Evolutionary conservation across 2,113 vertebrate species (phyloP).

Genomic region (Odobenus rosmarus): DNA sequence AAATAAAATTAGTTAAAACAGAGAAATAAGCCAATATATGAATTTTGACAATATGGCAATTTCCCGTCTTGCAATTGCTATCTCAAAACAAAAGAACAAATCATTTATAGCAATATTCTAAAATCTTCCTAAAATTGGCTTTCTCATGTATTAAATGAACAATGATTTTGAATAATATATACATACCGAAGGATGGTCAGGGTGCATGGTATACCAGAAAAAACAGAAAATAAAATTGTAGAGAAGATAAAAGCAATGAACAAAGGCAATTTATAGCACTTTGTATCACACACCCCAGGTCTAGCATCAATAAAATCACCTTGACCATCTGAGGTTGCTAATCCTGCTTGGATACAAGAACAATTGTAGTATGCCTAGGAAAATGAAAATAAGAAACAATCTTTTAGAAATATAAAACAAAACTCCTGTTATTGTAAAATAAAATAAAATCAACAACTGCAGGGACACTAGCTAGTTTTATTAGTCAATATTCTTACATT

Average conservation of each 20-base stretch:
- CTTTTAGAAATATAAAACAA: constrained; percentile 35
- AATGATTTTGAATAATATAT: background rate
- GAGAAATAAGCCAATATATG: background rate
- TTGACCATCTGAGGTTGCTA: background rate
- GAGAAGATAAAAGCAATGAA: constrained; percentile 85
- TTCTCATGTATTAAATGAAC: background rate
- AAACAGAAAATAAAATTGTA: constrained; percentile 83
- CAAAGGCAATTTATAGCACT: constrained; percentile 83
- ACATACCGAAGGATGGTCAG: constrained; percentile 85
- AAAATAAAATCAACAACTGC: constrained; percentile 10
- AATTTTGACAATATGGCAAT: background rate
- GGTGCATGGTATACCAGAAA: constrained; percentile 81
- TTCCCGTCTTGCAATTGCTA: background rate
- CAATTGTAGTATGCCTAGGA: constrained; percentile 85
- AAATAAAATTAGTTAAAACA: constrained; percentile 15
- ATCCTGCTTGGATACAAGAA: constrained; percentile 82
- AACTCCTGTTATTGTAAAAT: background rate
- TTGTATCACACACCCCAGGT: constrained; percentile 82
- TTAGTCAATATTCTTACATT: background rate
- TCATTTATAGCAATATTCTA: background rate
- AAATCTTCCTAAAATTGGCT: constrained; percentile 33
- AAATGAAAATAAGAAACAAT: constrained; percentile 42
- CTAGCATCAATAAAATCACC: constrained; percentile 75
- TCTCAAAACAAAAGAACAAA: background rate
- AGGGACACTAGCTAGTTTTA: background rate